phyloP scores from a whole-genome alignment of 2,797 vertebrate species.

The Coregonus sp. region DNA sequence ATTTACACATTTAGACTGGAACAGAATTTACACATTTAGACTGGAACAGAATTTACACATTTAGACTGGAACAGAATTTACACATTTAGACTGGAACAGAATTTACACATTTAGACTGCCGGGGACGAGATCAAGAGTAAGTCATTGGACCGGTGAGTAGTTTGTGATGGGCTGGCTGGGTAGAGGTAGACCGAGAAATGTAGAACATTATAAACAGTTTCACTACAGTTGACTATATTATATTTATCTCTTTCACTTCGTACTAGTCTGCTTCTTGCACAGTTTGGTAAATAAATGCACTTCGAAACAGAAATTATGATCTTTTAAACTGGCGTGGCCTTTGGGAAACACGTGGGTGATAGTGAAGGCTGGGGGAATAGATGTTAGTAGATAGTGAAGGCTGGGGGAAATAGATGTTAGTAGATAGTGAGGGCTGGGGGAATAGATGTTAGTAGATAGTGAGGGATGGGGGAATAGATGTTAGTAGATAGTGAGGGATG shows the following conservation, averaged over 20 bases:
- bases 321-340: constrained; percentile 8
- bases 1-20: too few species aligned
- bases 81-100: too few species aligned
- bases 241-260: constrained; percentile 26
- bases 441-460: too few species aligned
- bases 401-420: too few species aligned
- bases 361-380: too few species aligned
- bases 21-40: too few species aligned
- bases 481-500: too few species aligned
- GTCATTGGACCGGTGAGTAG: constrained; percentile 38
- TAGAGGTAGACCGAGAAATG: background rate
- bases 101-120: background rate
- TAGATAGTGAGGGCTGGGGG: too few species aligned
- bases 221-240: constrained; percentile 31
- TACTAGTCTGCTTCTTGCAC: constrained; percentile 37
- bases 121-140: background rate
- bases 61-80: too few species aligned
- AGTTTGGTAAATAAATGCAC: constrained; percentile 36
- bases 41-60: too few species aligned
- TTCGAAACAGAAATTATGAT: constrained; percentile 19
- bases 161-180: constrained; percentile 18
- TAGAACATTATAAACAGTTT: constrained; percentile 3
- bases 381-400: too few species aligned
- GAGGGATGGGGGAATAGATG: too few species aligned
- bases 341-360: constrained; percentile 13